Evolutionary conservation across 2,113 vertebrate genomes (phyloP).

Genomic region (Phrynosoma blainvillii): DNA sequence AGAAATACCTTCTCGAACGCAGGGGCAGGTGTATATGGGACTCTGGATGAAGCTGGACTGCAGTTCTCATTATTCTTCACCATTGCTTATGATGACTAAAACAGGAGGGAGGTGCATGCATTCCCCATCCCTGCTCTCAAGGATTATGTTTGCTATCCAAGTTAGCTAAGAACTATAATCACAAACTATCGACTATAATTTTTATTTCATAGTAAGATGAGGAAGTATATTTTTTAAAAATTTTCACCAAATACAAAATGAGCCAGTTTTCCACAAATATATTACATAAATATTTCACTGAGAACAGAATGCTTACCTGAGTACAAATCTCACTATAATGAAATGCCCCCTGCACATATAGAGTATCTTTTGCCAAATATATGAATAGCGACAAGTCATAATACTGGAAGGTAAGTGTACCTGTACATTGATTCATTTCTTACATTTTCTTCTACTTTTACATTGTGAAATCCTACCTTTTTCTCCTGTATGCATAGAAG

Average conservation of each 20-base stretch:
- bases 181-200: neutral
- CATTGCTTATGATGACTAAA: neutral
- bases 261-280: constrained; percentile 2
- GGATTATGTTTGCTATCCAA: neutral
- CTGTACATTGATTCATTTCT: neutral
- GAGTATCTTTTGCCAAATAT: neutral
- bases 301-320: constrained; percentile 2
- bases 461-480: neutral
- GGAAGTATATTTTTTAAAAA: neutral
- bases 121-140: neutral
- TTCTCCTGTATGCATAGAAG: neutral
- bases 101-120: neutral
- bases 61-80: neutral
- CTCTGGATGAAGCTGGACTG: neutral
- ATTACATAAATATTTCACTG: constrained; percentile 6
- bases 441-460: neutral
- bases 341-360: neutral
- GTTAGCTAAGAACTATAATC: neutral
- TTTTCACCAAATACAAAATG: constrained; percentile 2
- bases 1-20: neutral
- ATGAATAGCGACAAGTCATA: neutral
- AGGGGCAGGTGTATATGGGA: neutral
- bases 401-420: neutral
- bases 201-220: neutral
- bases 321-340: neutral